phyloP scores from a whole-genome alignment of 2,888 invertebrate species.

The Thalpophila matura region DNA sequence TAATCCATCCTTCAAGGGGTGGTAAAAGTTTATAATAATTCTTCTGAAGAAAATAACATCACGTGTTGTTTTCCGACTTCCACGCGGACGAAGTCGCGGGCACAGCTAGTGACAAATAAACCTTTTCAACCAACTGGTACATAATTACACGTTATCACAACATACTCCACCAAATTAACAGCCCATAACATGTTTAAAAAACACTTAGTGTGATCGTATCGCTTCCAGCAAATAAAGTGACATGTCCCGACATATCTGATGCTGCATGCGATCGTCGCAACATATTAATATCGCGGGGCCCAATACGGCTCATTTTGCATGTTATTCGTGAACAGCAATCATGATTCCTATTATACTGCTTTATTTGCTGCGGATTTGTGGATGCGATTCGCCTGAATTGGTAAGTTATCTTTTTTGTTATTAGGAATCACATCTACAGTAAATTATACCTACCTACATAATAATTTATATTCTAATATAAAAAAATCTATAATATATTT shows the following conservation, averaged over 20 bases:
- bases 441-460: no score
- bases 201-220: conserved; percentile 50
- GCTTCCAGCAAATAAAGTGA: conserved; percentile 35
- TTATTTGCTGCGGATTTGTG: conserved; percentile 46
- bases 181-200: conserved; percentile 27
- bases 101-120: no score
- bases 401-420: conserved; percentile 50
- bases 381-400: conserved; percentile 13
- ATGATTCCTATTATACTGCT: conserved; percentile 62
- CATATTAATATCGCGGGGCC: conserved; percentile 19
- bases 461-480: no score
- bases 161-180: conserved; percentile 31
- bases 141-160: conserved; percentile 9
- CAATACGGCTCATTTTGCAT: conserved; percentile 23
- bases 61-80: no score
- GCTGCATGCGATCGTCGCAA: conserved; percentile 46
- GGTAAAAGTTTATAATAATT: no score
- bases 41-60: no score
- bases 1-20: no score
- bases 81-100: no score
- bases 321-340: conserved; percentile 5
- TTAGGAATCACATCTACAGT: no score
- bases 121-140: not conserved
- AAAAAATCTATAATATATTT: no score
- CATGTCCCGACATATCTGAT: conserved; percentile 54